Conservation (phyloP, 2,797 vertebrate species). For the Mormyrus proboscirostris region DNA sequence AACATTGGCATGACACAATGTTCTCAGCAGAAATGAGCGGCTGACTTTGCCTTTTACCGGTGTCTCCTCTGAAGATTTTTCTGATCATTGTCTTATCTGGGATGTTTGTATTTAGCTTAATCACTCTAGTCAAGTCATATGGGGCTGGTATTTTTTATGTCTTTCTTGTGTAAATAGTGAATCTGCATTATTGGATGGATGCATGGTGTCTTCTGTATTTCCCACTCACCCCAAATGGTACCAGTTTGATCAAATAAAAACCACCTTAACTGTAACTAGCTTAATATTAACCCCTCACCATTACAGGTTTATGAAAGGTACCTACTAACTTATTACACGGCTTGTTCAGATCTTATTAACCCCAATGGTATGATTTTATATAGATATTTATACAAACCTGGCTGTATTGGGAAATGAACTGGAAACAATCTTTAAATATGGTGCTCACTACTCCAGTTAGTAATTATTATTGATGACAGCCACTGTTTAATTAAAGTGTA, state of each 20-base stretch:
- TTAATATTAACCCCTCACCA: not conserved
- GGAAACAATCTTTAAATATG: not conserved
- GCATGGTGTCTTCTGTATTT: not conserved
- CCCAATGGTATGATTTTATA: not conserved
- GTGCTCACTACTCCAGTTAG: not conserved
- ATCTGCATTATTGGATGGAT: not conserved
- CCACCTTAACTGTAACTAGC: not conserved
- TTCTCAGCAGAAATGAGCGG: not conserved
- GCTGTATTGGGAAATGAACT: not conserved
- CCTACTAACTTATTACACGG: not conserved
- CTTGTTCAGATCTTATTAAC: not conserved
- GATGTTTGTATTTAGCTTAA: not conserved
- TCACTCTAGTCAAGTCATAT: not conserved
- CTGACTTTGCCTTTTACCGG: not conserved
- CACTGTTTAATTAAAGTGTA: not conserved
- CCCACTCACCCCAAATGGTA: not conserved
- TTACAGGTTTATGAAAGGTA: not conserved
- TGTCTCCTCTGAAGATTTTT: not conserved
- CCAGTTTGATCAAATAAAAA: not conserved
- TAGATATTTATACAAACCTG: not conserved
- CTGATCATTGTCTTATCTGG: not conserved
- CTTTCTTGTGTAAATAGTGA: not conserved
- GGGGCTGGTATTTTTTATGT: not conserved
- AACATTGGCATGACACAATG: not conserved
- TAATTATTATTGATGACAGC: not conserved